These are phyloP conservation scores for Diabrotica balteata DNA, from an alignment of 2,888 invertebrate species.

Conservation along the genomic window DNA sequence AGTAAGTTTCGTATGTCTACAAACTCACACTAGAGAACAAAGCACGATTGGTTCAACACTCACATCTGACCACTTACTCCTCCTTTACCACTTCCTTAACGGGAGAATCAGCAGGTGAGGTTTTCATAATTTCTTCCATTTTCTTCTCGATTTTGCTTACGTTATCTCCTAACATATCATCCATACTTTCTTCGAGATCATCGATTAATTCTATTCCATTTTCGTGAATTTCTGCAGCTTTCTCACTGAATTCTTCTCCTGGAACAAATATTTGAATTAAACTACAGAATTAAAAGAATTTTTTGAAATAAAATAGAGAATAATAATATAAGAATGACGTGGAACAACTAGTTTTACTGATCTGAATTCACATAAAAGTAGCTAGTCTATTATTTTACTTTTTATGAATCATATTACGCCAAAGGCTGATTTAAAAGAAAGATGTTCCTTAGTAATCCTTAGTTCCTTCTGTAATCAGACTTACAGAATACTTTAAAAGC, in stretches of 20 bases:
- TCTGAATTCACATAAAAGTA: background rate
- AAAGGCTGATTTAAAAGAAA: too few species aligned
- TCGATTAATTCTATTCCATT: constrained; percentile 44
- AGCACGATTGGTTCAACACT: constrained; percentile 48
- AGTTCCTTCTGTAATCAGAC: too few species aligned
- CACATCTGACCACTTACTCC: constrained; percentile 57
- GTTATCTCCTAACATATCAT: constrained; percentile 46
- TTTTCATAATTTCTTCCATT: constrained; percentile 47
- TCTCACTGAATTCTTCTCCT: constrained; percentile 41
- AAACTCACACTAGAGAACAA: constrained; percentile 31
- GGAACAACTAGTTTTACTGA: too few species aligned
- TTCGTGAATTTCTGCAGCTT: constrained; percentile 44
- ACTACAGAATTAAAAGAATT: too few species aligned
- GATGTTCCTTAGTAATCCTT: too few species aligned
- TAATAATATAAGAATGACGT: too few species aligned
- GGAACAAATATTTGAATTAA: too few species aligned
- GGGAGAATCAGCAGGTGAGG: constrained; percentile 41
- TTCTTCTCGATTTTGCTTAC: constrained; percentile 45
- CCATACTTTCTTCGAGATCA: constrained; percentile 45
- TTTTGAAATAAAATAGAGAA: too few species aligned
- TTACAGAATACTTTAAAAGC: too few species aligned
- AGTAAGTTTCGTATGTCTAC: constrained; percentile 9
- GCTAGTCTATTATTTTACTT: background rate
- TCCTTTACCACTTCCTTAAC: constrained; percentile 50
- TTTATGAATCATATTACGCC: too few species aligned